These are phyloP conservation scores for Lordiphosa stackelbergi DNA, from an alignment of 1,140 invertebrate species.

Conservation along the genomic window DNA sequence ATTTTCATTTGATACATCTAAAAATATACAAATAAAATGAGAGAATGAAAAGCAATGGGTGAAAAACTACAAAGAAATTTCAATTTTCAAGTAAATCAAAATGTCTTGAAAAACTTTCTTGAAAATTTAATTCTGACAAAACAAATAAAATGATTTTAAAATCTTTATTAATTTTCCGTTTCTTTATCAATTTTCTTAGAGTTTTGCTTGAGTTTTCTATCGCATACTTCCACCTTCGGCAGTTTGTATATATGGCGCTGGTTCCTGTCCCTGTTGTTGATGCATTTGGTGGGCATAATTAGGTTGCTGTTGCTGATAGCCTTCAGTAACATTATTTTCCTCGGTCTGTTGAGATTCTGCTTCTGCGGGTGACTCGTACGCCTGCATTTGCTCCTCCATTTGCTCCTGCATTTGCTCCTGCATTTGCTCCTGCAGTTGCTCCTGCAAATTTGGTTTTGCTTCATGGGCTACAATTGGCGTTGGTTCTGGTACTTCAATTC, in stretches of 20 bases:
- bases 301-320: not conserved
- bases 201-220: not conserved
- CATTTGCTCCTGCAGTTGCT: not conserved
- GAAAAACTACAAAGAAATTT: not conserved
- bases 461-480: not conserved
- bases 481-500: conserved; percentile 4
- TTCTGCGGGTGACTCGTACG: not conserved
- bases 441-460: not conserved
- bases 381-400: not conserved
- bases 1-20: conserved; percentile 19
- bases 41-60: conserved; percentile 13
- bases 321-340: not conserved
- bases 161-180: no score
- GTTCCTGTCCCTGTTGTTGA: conserved; percentile 21
- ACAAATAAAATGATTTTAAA: no score
- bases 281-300: conserved; percentile 8
- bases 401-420: not conserved
- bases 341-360: not conserved
- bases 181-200: not conserved
- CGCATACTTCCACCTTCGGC: conserved; percentile 25
- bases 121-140: not conserved
- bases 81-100: conserved; percentile 38
- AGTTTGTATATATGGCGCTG: conserved; percentile 25
- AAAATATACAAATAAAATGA: conserved; percentile 19
- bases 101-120: conserved; percentile 5